These are phyloP conservation scores for Anguilla pacifica DNA, from an alignment of 2,797 vertebrate species.

Conservation along the genomic window DNA sequence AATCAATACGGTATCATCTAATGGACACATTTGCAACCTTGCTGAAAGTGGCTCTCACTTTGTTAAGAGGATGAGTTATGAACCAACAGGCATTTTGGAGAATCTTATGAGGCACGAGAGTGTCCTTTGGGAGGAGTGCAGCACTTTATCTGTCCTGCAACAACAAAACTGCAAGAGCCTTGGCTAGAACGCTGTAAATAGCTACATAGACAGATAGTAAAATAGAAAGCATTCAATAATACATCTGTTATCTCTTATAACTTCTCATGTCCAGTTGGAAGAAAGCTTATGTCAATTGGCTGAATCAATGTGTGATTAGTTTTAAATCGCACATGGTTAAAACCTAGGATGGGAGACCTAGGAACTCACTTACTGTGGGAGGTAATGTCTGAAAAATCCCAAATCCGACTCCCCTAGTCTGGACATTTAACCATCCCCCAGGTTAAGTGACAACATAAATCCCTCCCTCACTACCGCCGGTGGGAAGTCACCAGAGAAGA, in stretches of 20 bases:
- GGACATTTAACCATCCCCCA: background rate
- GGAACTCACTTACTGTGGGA: background rate
- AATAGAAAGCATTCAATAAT: background rate
- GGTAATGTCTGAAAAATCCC: background rate
- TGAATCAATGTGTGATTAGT: background rate
- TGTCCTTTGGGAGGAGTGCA: background rate
- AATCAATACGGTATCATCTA: constrained; percentile 4
- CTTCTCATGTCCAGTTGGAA: background rate
- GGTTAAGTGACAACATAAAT: background rate
- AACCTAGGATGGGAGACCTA: background rate
- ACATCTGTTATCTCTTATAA: background rate
- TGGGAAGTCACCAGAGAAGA: background rate
- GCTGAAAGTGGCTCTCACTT: background rate
- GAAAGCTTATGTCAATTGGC: background rate
- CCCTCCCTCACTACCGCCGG: background rate
- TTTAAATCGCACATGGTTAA: background rate
- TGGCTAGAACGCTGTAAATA: background rate
- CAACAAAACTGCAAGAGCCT: background rate
- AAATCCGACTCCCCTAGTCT: background rate
- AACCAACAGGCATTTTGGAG: background rate
- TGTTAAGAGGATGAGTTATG: background rate
- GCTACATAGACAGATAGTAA: background rate
- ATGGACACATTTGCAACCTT: constrained; percentile 8
- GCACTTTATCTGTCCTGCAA: background rate
- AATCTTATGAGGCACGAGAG: background rate